Evolutionary conservation across 2,888 invertebrate genomes (phyloP), one percentile per base, ranked within the genome.

Genomic region (Malthinus seriepunctatus): DNA sequence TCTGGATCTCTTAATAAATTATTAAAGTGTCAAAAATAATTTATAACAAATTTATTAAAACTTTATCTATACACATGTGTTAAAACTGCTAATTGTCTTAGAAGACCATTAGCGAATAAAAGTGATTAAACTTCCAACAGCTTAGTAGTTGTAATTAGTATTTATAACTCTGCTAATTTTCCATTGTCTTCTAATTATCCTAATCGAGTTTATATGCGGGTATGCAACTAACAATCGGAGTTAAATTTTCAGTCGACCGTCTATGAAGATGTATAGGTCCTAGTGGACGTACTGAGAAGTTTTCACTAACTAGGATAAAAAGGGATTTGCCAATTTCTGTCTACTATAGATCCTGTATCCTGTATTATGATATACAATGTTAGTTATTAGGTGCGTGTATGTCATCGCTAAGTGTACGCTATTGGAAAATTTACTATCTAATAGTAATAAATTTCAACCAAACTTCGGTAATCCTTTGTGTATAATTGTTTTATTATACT

Each of bases 271-370:
- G 37, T 45, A 56, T 56, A 51, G 51, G 37, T 46, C 56, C 51
- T 51, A 46, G 32, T 39, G 56, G 56, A 56, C 39, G 46, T 46
- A 47, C 45, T 46, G 51, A 38, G 51, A 56, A 56, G 56, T 51
- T 47, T 56, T 56, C 51, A 51, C 56, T 56, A 56, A 56, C 56
- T 38, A 33, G 51, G 47, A 56, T 46, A 57, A 57, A 51, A 57
- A 57, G 51, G 42, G 47, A 51, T 57, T 38, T 51, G 39, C 42
- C 31, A 46, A 56, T 56, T 37, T 56, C 46, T 42, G 31, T 33
- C 42, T 34, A 12, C 31, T 46, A n/a, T 32, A 33, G 11, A 14
- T 45, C 45, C 50, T 57, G 47, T 35, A 14, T 45, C 45, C 50
- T 57, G 47, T 35, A 52, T 52, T 51, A 44, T 44, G 51, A 52